Base-by-base conservation (phyloP, 2,113 vertebrate genomes). In the Silurus meridionalis region DNA sequence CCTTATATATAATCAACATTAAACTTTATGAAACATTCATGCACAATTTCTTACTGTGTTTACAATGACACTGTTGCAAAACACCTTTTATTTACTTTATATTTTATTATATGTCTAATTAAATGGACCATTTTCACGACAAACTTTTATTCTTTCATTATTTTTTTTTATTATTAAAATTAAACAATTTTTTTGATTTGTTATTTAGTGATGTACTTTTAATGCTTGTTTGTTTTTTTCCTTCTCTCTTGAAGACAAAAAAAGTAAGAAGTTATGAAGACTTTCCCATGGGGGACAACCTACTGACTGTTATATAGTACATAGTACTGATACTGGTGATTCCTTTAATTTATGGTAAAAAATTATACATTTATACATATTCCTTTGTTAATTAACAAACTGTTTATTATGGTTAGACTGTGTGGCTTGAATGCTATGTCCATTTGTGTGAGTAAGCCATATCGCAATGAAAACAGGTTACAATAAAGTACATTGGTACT, bases 351-450 rank as follows among this genome's bases (percentile, higher is more conserved):
- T 11, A 67, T 2, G 13, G 13, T 15, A 69, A 37, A 28, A 7
- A 69, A 37, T 28, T 13, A 14, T 0, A 14, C 13, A 6, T 13
- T 14, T 69, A 69, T 0, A 37, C 13, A 69, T 15, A 37, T 9
- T n/a, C 14, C 58, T 60, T 64, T 64, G 8, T n/a, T 28, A 67
- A 28, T 28, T 3, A 64, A 67, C 0, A 25, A 4, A 37, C 25
- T 69, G 13, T 69, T 48, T 4, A 37, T 50, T 21, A 75, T 21
- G 50, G 5, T 23, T n/a, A 50, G 21, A 53, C 14, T 75, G 52
- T 52, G 1, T 14, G 1, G 50, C 9, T 0, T 0, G 3, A n/a
- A 14, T 7, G 7, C 11, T 17, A 9, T 48, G 14, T 77, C n/a
- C 52, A 77, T 77, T 11, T 13, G 46, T 8, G 6, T 15, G 11